Base-by-base conservation (phyloP, 2,888 invertebrate genomes). In the Ecdyonurus torrentis region DNA sequence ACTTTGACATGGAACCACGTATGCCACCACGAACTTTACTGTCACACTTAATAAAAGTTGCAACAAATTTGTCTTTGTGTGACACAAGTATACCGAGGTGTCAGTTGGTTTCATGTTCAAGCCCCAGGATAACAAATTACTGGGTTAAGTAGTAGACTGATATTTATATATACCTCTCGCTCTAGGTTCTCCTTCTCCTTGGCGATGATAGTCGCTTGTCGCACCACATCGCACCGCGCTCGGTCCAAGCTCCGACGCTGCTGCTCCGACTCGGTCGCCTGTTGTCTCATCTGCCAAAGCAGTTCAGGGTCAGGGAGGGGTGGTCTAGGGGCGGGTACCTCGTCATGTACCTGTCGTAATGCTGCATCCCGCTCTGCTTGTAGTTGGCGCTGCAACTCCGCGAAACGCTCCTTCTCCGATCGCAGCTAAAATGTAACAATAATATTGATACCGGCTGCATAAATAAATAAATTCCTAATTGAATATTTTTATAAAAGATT, bases 171-270 rank as follows among this genome's bases (percentile, higher is more conserved):
- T n/a, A 81, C 82, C 76, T 82, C 81, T 71, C 76, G 72, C 71
- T 81, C 81, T 62, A 81, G 73, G 62, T 74, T 74, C 68, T 82
- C 81, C 65, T 81, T 79, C 71, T 82, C 81, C 50, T 77, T 76
- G 60, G 79, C 78, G 66, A 81, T 81, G 67, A 77, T 77, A 18
- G 80, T 81, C 69, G 81, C 79, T 70, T 81, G 81, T 64, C 78
- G 76, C 66, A 82, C 77, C 55, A 81, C 79, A 71, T 82, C 82
- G 70, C 80, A 78, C 59, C 82, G 73, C 7, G 81, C 81, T 65
- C 77, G 73, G 70, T 82, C 82, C 64, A 82, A 73, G 66, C 78
- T 76, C 65, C 79, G 74, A 64, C 81, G 74, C 52, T 78, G 81
- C 63, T 75, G 74, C 71, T 82, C 82, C 53, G 81, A 81, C 68